phyloP scores from a whole-genome alignment of 2,113 vertebrate genomes.

The Typhlomys cinereus region DNA sequence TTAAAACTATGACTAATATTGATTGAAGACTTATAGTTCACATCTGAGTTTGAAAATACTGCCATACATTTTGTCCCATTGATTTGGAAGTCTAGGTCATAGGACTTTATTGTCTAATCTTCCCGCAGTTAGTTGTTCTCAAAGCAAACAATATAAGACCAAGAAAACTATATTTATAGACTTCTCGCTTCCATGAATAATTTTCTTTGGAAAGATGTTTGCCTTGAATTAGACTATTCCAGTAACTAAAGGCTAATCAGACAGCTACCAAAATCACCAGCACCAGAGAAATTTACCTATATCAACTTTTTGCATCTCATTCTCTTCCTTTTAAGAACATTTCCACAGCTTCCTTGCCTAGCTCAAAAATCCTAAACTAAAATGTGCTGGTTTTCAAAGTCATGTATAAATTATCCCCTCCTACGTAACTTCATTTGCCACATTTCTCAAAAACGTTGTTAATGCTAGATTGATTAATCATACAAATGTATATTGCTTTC shows the following conservation, averaged over 20 bases:
- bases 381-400: not conserved
- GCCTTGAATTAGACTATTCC: not conserved
- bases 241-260: not conserved
- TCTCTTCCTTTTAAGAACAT: not conserved
- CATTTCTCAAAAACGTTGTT: not conserved
- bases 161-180: not conserved
- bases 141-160: constrained; percentile 11
- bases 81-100: not conserved
- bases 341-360: not conserved
- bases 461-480: not conserved
- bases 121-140: not conserved
- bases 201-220: constrained; percentile 5
- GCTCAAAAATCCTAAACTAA: not conserved
- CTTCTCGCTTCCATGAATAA: not conserved
- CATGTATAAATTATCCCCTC: not conserved
- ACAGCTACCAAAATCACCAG: not conserved
- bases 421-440: not conserved
- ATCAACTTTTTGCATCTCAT: not conserved
- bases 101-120: not conserved
- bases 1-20: not conserved
- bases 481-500: not conserved
- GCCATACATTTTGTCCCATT: not conserved
- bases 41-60: not conserved
- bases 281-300: not conserved
- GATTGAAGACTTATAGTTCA: not conserved